A percentile compares a stretch with the other conserved stretches of the same genome.
Conservation (phyloP, 2,113 vertebrate genomes). For the Dinomys branickii region DNA sequence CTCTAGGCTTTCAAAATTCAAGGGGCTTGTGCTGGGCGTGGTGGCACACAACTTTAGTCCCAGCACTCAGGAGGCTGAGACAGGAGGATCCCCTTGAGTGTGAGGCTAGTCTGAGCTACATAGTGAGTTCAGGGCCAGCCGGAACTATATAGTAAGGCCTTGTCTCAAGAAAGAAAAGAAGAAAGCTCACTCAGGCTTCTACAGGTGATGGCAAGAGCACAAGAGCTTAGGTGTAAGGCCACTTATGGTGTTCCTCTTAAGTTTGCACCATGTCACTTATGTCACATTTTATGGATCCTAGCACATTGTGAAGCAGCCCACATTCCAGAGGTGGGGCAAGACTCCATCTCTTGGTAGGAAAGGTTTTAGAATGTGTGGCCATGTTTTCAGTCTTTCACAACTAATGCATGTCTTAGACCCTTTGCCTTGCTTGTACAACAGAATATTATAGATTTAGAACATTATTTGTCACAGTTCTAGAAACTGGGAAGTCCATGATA, state of each 20-base stretch:
- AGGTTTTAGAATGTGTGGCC: background rate
- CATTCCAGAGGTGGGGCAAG: background rate
- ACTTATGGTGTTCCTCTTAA: background rate
- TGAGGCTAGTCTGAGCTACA: background rate
- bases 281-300: background rate
- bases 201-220: background rate
- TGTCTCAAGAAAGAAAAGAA: background rate
- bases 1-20: background rate
- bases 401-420: background rate
- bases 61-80: background rate
- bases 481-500: background rate
- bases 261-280: background rate
- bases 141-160: background rate
- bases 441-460: background rate
- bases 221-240: background rate
- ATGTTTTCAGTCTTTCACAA: background rate
- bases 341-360: background rate
- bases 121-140: background rate
- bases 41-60: background rate
- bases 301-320: background rate
- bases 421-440: background rate
- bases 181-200: background rate
- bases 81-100: background rate
- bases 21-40: background rate
- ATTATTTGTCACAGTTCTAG: background rate